A percentile compares a stretch with the other conserved stretches of the same genome.
Evolutionary conservation across 2,888 invertebrate genomes (phyloP).

Genomic region (Dryadula phaetusa): DNA sequence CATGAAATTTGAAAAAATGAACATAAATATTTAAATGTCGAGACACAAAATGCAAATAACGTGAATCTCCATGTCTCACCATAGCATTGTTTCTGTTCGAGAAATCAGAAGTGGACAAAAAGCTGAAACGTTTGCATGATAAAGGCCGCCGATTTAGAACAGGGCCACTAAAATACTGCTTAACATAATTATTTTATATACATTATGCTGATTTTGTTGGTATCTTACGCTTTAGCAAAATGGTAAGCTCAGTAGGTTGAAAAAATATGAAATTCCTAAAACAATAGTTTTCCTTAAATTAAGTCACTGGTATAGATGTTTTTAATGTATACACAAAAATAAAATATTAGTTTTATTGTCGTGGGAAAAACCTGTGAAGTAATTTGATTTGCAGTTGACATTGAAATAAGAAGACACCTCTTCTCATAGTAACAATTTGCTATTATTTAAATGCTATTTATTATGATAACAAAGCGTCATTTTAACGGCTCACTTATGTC

Average conservation of each 20-base stretch:
- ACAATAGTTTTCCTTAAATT: too few species aligned
- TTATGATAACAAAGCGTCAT: constrained; percentile 48
- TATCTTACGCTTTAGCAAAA: background rate
- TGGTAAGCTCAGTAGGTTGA: background rate
- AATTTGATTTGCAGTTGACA: background rate
- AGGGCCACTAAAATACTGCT: constrained; percentile 65
- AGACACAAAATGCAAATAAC: constrained; percentile 9
- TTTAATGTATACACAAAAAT: too few species aligned
- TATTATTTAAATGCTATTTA: background rate
- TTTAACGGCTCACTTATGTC: constrained; percentile 59
- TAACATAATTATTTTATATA: background rate
- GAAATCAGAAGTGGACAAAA: constrained; percentile 68
- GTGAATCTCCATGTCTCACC: constrained; percentile 50
- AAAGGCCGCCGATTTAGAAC: constrained; percentile 75
- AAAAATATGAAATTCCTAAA: too few species aligned
- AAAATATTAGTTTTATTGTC: background rate
- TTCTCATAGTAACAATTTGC: background rate
- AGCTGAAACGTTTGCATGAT: constrained; percentile 71
- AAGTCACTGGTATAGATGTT: too few species aligned
- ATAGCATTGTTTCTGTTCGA: constrained; percentile 63
- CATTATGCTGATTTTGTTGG: background rate
- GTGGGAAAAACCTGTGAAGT: constrained; percentile 5
- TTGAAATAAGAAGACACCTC: background rate
- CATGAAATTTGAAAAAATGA: too few species aligned
- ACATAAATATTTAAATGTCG: constrained; percentile 4